Percentiles rank a stretch among this genome's conserved stretches.
phyloP scores from a whole-genome alignment of 2,113 vertebrate genomes.

The Coreoperca whiteheadi region DNA sequence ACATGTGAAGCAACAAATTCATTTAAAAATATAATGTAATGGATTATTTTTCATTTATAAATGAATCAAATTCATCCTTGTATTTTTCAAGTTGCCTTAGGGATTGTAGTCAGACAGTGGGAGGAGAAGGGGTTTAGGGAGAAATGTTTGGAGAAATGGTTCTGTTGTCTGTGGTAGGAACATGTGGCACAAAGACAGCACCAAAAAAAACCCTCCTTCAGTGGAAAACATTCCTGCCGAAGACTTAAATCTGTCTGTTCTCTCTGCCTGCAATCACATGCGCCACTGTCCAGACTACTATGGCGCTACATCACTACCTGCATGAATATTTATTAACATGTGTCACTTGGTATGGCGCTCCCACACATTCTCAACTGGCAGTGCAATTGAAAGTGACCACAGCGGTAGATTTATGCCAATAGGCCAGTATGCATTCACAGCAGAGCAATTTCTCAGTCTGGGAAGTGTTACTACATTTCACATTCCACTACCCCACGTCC shows the following conservation, averaged over 20 bases:
- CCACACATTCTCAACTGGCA: slow-evolving; percentile 57
- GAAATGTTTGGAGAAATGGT: not conserved
- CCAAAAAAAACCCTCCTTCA: not conserved
- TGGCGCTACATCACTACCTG: slow-evolving; percentile 46
- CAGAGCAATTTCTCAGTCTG: slow-evolving; percentile 65
- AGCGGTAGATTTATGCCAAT: slow-evolving; percentile 69
- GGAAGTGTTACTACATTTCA: slow-evolving; percentile 73
- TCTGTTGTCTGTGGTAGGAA: not conserved
- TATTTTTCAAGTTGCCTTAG: not conserved
- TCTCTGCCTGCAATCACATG: slow-evolving; percentile 24
- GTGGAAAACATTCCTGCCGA: not conserved
- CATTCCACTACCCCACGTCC: slow-evolving; percentile 65
- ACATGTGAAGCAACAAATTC: too few relatives aligned
- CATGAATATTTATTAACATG: slow-evolving; percentile 75
- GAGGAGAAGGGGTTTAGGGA: not conserved
- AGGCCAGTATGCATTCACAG: slow-evolving; percentile 53
- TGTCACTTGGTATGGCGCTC: slow-evolving; percentile 54
- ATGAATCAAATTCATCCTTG: not conserved
- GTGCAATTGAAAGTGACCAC: slow-evolving; percentile 69
- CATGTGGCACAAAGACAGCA: not conserved
- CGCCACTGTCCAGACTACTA: slow-evolving; percentile 24
- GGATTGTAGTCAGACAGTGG: not conserved
- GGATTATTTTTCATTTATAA: too few relatives aligned
- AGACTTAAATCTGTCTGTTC: slow-evolving; percentile 20
- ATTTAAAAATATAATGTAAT: too few relatives aligned